These are phyloP conservation scores for Glaucopsyche alexis DNA, from an alignment of 2,888 invertebrate genomes.

Conservation along the genomic window DNA sequence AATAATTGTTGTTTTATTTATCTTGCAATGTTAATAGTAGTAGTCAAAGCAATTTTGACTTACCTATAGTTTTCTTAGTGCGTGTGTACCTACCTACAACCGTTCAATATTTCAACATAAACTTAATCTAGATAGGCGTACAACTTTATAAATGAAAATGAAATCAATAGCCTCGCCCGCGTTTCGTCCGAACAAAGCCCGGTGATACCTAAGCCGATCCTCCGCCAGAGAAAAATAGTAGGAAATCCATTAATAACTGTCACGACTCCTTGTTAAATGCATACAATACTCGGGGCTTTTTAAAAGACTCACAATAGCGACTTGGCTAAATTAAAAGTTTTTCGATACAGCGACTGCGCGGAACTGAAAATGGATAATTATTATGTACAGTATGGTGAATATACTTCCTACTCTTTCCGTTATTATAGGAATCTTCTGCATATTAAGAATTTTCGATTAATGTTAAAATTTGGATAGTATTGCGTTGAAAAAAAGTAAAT, in stretches of 20 bases:
- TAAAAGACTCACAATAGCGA: conserved; percentile 75
- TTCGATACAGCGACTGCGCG: conserved; percentile 76
- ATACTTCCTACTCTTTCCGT: conserved; percentile 10
- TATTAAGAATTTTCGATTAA: no score
- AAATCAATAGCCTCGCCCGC: conserved; percentile 34
- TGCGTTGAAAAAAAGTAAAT: no score
- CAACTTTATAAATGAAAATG: conserved; percentile 33
- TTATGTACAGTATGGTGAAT: conserved; percentile 53
- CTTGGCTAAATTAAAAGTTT: conserved; percentile 81
- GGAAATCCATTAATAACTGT: conserved; percentile 77
- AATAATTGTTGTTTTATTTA: no score
- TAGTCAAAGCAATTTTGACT: no score
- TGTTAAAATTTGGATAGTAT: no score
- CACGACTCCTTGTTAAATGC: conserved; percentile 78
- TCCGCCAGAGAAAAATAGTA: conserved; percentile 76
- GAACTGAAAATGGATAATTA: conserved; percentile 74
- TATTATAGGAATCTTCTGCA: no score
- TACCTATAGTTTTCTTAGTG: no score
- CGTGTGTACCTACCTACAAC: no score
- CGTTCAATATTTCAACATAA: not conserved
- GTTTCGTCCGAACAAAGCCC: conserved; percentile 61
- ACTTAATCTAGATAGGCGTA: not conserved
- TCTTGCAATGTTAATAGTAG: no score
- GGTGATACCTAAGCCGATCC: conserved; percentile 69
- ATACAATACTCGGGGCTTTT: conserved; percentile 79